Evolutionary conservation across 2,797 vertebrate genomes (phyloP), one percentile per base, ranked within the genome.

Genomic region (Lates japonicus): DNA sequence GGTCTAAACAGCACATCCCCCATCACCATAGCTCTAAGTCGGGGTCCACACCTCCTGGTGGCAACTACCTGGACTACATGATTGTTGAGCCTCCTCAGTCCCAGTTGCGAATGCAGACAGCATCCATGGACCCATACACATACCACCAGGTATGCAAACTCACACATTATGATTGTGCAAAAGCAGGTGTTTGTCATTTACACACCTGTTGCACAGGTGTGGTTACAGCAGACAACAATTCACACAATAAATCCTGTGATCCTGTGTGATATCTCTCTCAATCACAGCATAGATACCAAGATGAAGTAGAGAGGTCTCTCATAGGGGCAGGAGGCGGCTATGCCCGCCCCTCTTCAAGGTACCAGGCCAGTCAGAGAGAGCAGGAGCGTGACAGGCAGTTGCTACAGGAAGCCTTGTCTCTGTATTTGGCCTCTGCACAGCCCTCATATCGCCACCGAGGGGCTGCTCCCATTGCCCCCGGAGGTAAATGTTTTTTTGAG

Each of bases 21-120:
- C 69, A 83, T 29, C 81, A 92, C 67, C 88, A 92, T 37, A 90
- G 61, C 64, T 84, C 93, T 5, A 95, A 93, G 39, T 69, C 87
- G 0, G 90, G 82, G 14, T 82, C 92, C 59, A 52, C 80, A 51
- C 48, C 87, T 74, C 57, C 91, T 80, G 84, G 95, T 63, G 96
- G 96, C 52, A 94, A 95, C 58, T 97, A 98, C 90, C 78, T 97
- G 93, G 97, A 98, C 81, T 97, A 98, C 52, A 94, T 98, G 88
- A 96, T 98, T 25, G 83, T 96, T 13, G 94, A 96, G 60, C 92
- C 94, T 37, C 95, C 96, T 0, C 94, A 95, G 62, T 88, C 96
- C 7, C 91, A 94, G 1, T 61, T 95, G 25, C 93, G 72, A 49
- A 93, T 96, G 91, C 95, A 97, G 70, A 93, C 96, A 16, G 88